Evolutionary conservation across 2,888 invertebrate species (phyloP), one percentile per base, ranked within the genome.

Genomic region (Euproctis similis): DNA sequence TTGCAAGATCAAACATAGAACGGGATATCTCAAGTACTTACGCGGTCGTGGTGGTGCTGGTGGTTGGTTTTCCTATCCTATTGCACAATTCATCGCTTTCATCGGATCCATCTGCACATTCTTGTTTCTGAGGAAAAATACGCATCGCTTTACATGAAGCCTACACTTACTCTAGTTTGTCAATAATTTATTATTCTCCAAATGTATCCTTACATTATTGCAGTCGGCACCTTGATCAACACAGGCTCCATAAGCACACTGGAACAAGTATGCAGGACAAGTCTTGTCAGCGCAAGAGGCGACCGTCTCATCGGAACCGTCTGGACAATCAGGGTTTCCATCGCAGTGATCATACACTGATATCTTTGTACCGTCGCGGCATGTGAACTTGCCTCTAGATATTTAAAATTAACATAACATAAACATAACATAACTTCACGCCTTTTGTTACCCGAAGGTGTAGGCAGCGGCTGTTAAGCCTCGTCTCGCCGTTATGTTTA

Each of bases 191-290:
- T n/a, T n/a, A n/a, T n/a, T n/a, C n/a, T n/a, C n/a, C n/a, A n/a
- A n/a, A n/a, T n/a, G n/a, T n/a, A n/a, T n/a, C 9, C 57, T 53
- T 18, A 78, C 78, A 29, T 59, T 56, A 30, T 80, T 80, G 39
- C 91, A 91, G 24, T 72, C 65, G 0, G 77, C 65, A 9, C 84
- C 78, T 1, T 86, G 78, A 42, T 89, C 87, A 0, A 89, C 80
- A 40, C 90, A 90, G 0, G 87, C 89, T 2, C 89, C 89, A 46
- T 89, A 89, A 0, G 76, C 73, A 49, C 89, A 90, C 21, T 87
- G 86, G 61, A 88, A 89, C 28, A 87, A 73, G 42, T 80, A 85
- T 0, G 59, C 38, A 0, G 82, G 78, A 46, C 90, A 90, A 0
- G 31, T 51, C 24, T 59, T 66, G 1, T 48, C 66, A 0, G 71